Conservation (phyloP, 1,140 invertebrate species). For the Hypothenemus hampei region DNA sequence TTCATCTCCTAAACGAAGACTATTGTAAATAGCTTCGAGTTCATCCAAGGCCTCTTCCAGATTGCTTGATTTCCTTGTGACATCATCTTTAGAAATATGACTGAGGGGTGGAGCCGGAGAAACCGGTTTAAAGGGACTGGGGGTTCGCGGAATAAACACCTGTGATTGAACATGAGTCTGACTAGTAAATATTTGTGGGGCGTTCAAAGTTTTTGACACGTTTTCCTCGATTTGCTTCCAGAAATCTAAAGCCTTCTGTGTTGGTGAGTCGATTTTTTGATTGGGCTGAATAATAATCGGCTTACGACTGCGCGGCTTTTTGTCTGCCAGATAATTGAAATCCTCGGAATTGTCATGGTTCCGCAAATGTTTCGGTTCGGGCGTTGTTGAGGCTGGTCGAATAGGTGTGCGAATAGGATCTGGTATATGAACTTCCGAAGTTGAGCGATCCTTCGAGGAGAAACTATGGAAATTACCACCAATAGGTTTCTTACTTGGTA, state of each 20-base stretch:
- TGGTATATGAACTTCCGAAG: slow-evolving; percentile 53
- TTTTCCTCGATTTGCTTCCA: slow-evolving; percentile 59
- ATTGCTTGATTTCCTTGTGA: slow-evolving; percentile 57
- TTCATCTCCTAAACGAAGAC: slow-evolving; percentile 72
- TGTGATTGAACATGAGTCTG: slow-evolving; percentile 40
- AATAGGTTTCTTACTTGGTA: slow-evolving; percentile 30
- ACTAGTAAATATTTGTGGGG: slow-evolving; percentile 42
- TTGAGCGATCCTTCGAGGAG: slow-evolving; percentile 45
- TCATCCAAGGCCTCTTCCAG: slow-evolving; percentile 82
- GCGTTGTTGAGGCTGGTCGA: slow-evolving; percentile 54
- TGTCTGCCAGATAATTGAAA: slow-evolving; percentile 61
- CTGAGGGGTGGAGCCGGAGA: slow-evolving; percentile 35
- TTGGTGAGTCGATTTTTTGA: slow-evolving; percentile 21
- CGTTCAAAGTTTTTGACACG: slow-evolving; percentile 33
- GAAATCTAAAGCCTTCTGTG: slow-evolving; percentile 52
- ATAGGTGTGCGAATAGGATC: slow-evolving; percentile 29
- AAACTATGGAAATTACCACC: slow-evolving; percentile 13
- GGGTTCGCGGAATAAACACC: slow-evolving; percentile 35
- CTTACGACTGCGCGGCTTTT: slow-evolving; percentile 58
- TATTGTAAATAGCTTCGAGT: slow-evolving; percentile 85
- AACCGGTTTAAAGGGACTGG: slow-evolving; percentile 38
- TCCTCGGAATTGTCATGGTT: slow-evolving; percentile 27
- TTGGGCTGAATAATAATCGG: slow-evolving; percentile 50
- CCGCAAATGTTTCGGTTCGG: slow-evolving; percentile 42
- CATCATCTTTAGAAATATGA: slow-evolving; percentile 28